Evolutionary conservation across 2,888 invertebrate species (phyloP), one percentile per base, ranked within the genome.

Genomic region (Colletes collaris): DNA sequence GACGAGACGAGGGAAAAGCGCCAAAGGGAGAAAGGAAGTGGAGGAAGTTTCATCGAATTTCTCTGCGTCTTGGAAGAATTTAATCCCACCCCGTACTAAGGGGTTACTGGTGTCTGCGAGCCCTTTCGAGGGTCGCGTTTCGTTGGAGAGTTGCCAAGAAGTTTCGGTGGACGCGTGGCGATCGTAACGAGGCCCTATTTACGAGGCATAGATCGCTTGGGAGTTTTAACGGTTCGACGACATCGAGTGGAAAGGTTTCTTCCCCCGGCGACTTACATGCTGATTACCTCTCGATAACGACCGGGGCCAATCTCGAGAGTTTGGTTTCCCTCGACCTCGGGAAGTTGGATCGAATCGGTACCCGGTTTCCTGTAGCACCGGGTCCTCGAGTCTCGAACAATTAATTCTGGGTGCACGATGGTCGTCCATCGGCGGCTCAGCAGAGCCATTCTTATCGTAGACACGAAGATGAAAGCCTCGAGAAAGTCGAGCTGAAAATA

Each of bases 1-100:
- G 62, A 27, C 44, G 19, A 60, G 4, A 40, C 49, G 16, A 10
- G 27, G 46, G 27, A 35, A 40, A 35, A 40, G 27, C 44, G 44
- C 7, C 53, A 52, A 60, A 56, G 44, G 60, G 46, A 52, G n/a
- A 37, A 3, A 53, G 56, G 50, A 69, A 37, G 11, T 46, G 53
- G 50, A 19, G 40, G 3, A 44, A n/a, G 13, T 60, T 65, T 52
- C 52, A 16, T 52, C 52, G 76, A 81, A 69, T 81, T 75, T 59
- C 55, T 35, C 55, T 37, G 64, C 67, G 70, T 75, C 64, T 66
- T 60, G 52, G 16, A 16, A 16, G 52, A 52, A 16, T 52, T 16
- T 52, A n/a, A 52, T 52, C 16, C 16, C 16, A 16, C 4, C 11
- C 52, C 16, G 16, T 7, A 4, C 16, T 6, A 16, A 11, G 52